Conservation (phyloP, 1,140 invertebrate species). For the Drosophila setifemur region DNA sequence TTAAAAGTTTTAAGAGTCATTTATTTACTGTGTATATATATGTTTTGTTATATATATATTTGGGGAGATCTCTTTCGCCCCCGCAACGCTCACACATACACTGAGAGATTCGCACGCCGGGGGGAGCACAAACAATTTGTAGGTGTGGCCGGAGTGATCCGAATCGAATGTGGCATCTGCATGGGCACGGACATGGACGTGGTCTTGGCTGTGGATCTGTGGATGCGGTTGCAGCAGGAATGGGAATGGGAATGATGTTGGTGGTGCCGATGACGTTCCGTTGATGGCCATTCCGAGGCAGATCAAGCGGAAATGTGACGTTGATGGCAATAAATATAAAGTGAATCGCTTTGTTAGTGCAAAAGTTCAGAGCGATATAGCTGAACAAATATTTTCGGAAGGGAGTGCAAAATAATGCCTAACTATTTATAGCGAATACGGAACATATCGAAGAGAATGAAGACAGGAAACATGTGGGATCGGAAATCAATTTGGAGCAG, state of each 20-base stretch:
- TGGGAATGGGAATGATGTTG: constrained; percentile 25
- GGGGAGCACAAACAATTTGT: constrained; percentile 72
- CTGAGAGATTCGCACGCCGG: constrained; percentile 1
- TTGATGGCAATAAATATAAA: constrained; percentile 71
- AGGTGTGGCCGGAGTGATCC: constrained; percentile 65
- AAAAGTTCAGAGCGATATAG: constrained; percentile 69
- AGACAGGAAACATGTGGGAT: constrained; percentile 30
- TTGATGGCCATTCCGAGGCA: constrained; percentile 71
- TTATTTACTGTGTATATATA: not conserved
- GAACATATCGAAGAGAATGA: constrained; percentile 6
- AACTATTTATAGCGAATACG: constrained; percentile 17
- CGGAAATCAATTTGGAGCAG: constrained; percentile 34
- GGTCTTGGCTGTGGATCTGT: constrained; percentile 24
- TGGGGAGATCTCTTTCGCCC: not conserved
- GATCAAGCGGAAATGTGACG: constrained; percentile 80
- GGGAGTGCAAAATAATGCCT: constrained; percentile 6
- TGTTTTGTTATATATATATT: constrained; percentile 2
- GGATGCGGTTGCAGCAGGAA: constrained; percentile 1
- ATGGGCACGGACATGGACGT: constrained; percentile 31
- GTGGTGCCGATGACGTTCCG: constrained; percentile 53
- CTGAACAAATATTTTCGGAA: constrained; percentile 2
- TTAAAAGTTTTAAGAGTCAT: no score
- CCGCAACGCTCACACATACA: not conserved
- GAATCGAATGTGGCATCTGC: constrained; percentile 43
- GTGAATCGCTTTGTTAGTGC: constrained; percentile 64